phyloP scores from a whole-genome alignment of 23 tunicate species.

The Ciona savignyi region DNA sequence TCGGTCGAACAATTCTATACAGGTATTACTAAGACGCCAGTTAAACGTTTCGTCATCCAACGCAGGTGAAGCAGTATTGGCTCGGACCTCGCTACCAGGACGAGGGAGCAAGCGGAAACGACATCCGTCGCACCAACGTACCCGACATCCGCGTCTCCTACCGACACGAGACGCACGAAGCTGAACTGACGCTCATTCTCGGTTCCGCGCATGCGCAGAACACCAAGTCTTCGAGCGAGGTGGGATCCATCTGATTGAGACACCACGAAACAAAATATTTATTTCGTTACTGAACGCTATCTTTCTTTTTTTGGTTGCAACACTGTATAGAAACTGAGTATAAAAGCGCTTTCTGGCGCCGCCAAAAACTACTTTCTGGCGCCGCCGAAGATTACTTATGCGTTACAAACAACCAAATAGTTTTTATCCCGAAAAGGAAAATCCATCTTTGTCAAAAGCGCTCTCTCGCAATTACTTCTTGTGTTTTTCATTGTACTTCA shows the following conservation, averaged over 20 bases:
- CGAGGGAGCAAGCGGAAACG: constrained; percentile 92
- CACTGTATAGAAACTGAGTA: no score
- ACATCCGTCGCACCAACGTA: constrained; percentile 92
- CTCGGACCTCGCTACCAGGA: constrained; percentile 86
- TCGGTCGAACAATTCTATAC: no score
- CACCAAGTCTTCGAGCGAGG: constrained; percentile 32
- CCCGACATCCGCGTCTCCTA: constrained; percentile 88
- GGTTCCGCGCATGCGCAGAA: constrained; percentile 15
- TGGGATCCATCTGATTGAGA: constrained; percentile 9
- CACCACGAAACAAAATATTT: not conserved
- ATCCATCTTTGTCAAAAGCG: no score
- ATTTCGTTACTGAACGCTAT: not conserved
- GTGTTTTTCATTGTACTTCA: no score
- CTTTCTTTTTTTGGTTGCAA: no score
- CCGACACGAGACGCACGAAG: constrained; percentile 87
- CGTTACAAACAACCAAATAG: no score
- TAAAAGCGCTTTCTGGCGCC: no score
- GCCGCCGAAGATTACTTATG: no score
- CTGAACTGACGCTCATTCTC: constrained; percentile 56
- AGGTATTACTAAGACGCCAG: no score
- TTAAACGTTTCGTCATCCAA: not conserved
- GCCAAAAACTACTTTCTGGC: no score
- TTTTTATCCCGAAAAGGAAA: not conserved
- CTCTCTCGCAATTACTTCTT: no score
- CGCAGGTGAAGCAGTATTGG: constrained; percentile 96